phyloP scores from a whole-genome alignment of 53 echinoderm and acorn worm species.

The Mesocentrotus franciscanus region DNA sequence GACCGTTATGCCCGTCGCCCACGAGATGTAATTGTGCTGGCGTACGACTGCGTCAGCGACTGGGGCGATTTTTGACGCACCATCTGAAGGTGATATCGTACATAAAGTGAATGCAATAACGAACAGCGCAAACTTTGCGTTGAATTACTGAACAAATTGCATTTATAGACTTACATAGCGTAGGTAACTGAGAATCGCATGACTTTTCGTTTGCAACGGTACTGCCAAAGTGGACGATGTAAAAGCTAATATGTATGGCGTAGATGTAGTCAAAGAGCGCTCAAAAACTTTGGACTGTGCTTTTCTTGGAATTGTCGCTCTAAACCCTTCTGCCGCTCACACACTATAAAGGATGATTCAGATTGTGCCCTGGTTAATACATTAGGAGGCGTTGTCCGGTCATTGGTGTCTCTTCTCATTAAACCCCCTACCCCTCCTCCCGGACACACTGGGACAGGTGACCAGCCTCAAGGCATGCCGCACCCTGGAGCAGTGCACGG shows the following conservation, averaged over 20 bases:
- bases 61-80: too few relatives aligned
- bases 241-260: not conserved
- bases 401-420: conserved; percentile 3
- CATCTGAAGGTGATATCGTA: too few relatives aligned
- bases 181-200: too few relatives aligned
- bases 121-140: too few relatives aligned
- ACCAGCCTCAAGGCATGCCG: not conserved
- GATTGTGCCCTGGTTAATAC: not conserved
- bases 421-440: not conserved
- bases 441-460: conserved; percentile 30
- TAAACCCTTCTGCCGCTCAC: too few relatives aligned
- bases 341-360: not conserved
- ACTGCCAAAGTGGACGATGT: not conserved
- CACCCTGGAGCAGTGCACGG: not conserved
- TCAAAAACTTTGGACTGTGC: not conserved
- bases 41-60: too few relatives aligned
- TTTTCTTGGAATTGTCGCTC: not conserved
- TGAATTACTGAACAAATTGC: too few relatives aligned
- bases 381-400: conserved; percentile 25
- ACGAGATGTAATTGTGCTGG: too few relatives aligned
- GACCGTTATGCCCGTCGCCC: too few relatives aligned
- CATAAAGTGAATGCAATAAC: too few relatives aligned
- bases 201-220: too few relatives aligned
- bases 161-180: too few relatives aligned
- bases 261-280: not conserved